Conservation (phyloP, 2,888 invertebrate species). For the Campoletis raptor region DNA sequence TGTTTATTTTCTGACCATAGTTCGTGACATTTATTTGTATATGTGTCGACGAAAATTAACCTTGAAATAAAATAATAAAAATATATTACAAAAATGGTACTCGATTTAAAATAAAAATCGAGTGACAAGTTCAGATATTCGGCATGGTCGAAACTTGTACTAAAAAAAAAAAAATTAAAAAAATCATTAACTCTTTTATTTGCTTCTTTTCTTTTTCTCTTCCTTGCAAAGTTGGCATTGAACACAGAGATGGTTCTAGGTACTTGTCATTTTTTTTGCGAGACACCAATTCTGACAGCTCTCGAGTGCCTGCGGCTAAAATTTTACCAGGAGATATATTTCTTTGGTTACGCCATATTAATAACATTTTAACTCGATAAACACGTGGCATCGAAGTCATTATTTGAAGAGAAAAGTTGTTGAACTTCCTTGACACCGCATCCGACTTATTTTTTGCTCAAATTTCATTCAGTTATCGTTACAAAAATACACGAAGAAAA, state of each 20-base stretch:
- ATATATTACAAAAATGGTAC: background rate
- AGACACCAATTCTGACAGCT: slow-evolving; percentile 25
- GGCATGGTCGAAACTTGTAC: background rate
- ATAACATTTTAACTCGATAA: background rate
- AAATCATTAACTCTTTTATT: background rate
- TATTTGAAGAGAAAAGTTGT: background rate
- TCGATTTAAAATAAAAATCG: background rate
- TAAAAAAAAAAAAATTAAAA: background rate
- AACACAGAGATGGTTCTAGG: slow-evolving; percentile 7
- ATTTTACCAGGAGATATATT: background rate
- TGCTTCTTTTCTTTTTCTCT: background rate
- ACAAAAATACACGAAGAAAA: background rate
- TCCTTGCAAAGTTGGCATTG: background rate
- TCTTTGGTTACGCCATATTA: background rate
- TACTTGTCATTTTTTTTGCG: slow-evolving; percentile 20
- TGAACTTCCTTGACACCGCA: background rate
- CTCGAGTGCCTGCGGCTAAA: background rate
- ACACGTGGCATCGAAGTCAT: background rate
- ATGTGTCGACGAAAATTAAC: background rate
- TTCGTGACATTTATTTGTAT: background rate
- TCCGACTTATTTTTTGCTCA: background rate
- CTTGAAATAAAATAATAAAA: background rate
- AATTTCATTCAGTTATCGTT: background rate
- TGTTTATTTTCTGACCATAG: background rate
- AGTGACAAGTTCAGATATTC: too few species aligned